Conservation (phyloP, 2,888 invertebrate species). For the Drosophila borborema region DNA sequence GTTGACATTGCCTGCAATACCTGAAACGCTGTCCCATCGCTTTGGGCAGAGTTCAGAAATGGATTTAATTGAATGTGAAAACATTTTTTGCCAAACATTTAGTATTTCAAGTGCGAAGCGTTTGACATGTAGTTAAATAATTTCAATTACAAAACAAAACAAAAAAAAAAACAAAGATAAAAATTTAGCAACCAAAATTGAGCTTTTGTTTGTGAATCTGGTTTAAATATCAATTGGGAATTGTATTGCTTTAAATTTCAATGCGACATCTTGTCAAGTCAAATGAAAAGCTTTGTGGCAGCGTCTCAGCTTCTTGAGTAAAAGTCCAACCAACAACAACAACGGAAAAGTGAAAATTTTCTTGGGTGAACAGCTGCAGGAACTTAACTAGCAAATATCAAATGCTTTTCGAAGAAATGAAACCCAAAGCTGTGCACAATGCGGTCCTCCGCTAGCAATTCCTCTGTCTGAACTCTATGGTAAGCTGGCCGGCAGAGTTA, state of each 20-base stretch:
- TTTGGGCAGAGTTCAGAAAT: not conserved
- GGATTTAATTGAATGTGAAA: conserved; percentile 18
- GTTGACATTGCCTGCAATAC: conserved; percentile 34
- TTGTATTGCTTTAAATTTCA: not conserved
- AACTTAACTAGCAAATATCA: conserved; percentile 10
- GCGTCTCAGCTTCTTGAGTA: not conserved
- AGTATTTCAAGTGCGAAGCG: not conserved
- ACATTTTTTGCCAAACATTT: conserved; percentile 1
- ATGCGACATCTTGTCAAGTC: not conserved
- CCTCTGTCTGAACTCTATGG: conserved; percentile 16
- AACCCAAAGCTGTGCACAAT: conserved; percentile 25
- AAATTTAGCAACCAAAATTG: not conserved
- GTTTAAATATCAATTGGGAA: not conserved
- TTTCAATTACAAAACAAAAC: not conserved
- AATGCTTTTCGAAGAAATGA: conserved; percentile 22
- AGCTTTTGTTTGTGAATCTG: not conserved
- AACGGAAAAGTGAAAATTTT: conserved; percentile 12
- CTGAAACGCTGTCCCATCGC: conserved; percentile 17
- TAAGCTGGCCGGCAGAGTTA: conserved; percentile 4
- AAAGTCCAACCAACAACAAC: not conserved
- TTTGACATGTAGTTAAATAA: not conserved
- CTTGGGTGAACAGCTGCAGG: not conserved
- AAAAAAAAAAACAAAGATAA: not conserved
- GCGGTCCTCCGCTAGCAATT: conserved; percentile 24
- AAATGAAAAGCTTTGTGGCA: not conserved